Evolutionary conservation across 1,140 invertebrate genomes (phyloP), one percentile per base, ranked within the genome.

Genomic region (Caenorhabditis tropicalis): DNA sequence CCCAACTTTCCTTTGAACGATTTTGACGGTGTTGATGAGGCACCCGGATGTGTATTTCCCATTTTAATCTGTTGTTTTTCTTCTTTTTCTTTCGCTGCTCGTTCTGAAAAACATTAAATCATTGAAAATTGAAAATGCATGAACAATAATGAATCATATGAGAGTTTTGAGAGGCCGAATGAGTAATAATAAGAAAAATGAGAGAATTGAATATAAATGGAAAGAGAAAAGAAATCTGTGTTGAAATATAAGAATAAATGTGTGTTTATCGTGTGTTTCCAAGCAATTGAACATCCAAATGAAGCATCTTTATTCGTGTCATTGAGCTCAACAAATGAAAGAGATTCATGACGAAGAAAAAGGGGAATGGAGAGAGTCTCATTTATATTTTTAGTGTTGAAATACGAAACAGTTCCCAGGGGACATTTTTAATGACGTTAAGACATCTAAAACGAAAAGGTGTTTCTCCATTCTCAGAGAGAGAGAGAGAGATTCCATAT

Each of bases 21-120:
- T 74, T 74, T 74, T 31, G 36, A 74, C 29, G 65, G 36, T 39
- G 65, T 74, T 74, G 65, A 74, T 24, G 36, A 15, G 65, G 24
- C 65, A 74, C 65, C 65, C 65, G 65, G 65, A 74, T 74, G 65
- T 24, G 65, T 33, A 43, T 74, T 74, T 74, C 65, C 65, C 65
- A 74, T 74, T 74, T 74, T 43, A 46, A 65, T 65, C 36, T 74
- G 65, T 10, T 58, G 21, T 58, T 58, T 31, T 58, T 36, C 2
- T 9, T 29, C 5, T 60, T 29, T 60, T 60, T 31, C n/a, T n/a
- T n/a, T n/a, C n/a, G n/a, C n/a, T 43, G 39, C 39, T n/a, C 39
- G 39, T 9, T 31, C 36, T 29, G 36, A 65, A 65, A 74, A 74
- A 65, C 7, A 65, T 19, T 36, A 7, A 19, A 36, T 43, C 6